Percentiles rank a stretch among this genome's conserved stretches.
Conservation (phyloP, 2,113 vertebrate species). For the Rafetus swinhoei region DNA sequence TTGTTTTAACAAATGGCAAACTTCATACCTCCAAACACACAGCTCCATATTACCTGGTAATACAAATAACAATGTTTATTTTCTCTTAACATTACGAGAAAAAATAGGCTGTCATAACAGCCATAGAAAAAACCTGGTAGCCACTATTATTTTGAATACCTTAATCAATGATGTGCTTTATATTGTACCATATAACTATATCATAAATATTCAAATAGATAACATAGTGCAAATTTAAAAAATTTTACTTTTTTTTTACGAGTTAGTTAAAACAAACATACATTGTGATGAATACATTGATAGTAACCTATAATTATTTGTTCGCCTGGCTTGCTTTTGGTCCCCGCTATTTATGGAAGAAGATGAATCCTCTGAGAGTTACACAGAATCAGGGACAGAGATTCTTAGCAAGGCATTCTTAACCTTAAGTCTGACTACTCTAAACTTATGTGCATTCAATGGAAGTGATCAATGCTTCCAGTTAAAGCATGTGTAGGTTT, state of each 20-base stretch:
- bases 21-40: background rate
- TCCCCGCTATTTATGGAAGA: background rate
- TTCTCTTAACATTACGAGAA: background rate
- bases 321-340: too few species aligned
- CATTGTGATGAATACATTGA: background rate
- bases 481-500: background rate
- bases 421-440: background rate
- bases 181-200: background rate
- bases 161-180: background rate
- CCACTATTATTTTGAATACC: background rate
- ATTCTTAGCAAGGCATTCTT: background rate
- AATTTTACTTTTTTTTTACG: background rate
- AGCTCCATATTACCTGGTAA: background rate
- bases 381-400: background rate
- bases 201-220: background rate
- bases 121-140: background rate
- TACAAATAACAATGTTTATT: background rate
- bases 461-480: fast-evolving
- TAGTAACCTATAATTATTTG: too few species aligned
- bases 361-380: background rate
- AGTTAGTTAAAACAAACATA: background rate
- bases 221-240: too few species aligned
- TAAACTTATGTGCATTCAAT: background rate
- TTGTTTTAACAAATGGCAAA: background rate
- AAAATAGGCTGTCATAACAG: background rate